A percentile compares a stretch with the other conserved stretches of the same genome.
Evolutionary conservation across 2,797 vertebrate genomes (phyloP).

Genomic region (Prionace glauca): DNA sequence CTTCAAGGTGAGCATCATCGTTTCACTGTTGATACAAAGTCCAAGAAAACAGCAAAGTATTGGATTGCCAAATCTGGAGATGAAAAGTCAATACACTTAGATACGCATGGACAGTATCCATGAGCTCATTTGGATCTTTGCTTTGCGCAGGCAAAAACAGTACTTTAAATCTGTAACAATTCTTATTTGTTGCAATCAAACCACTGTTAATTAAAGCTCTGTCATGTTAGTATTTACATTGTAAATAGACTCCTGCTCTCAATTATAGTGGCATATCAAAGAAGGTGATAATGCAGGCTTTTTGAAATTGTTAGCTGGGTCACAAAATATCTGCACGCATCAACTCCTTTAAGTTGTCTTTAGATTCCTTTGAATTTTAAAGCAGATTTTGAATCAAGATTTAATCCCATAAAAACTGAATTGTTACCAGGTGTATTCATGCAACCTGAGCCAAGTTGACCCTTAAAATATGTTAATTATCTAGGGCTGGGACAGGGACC

Average conservation of each 20-base stretch:
- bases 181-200: conserved; percentile 30
- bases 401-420: not conserved
- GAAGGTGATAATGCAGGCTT: not conserved
- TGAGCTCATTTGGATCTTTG: not conserved
- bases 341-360: not conserved
- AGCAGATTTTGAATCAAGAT: not conserved
- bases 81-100: not conserved
- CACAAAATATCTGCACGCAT: not conserved
- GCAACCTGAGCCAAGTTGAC: not conserved
- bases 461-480: not conserved
- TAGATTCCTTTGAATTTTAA: not conserved
- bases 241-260: not conserved
- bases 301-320: not conserved
- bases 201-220: not conserved
- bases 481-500: not conserved
- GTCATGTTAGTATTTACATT: not conserved
- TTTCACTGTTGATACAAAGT: not conserved
- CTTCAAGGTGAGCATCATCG: not conserved
- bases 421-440: not conserved
- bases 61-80: not conserved
- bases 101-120: not conserved
- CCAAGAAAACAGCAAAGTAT: not conserved
- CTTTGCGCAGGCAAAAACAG: not conserved
- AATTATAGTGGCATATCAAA: not conserved
- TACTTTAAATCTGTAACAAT: not conserved